Conservation (phyloP, 2,113 vertebrate species). For the Panthera leo region DNA sequence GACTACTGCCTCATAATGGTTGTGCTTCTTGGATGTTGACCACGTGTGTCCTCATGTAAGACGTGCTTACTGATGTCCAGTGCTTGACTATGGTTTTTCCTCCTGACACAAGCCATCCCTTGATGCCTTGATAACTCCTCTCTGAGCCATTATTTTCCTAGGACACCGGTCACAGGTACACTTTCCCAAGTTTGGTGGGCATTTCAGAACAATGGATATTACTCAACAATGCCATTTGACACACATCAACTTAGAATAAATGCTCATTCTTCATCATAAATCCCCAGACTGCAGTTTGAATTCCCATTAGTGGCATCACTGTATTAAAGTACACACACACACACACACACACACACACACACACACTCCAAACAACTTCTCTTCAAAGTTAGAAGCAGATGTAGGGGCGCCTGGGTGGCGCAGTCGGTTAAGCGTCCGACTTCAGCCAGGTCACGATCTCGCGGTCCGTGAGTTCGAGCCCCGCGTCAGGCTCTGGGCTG, state of each 20-base stretch:
- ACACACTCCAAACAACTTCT: constrained; percentile 39
- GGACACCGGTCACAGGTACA: not conserved
- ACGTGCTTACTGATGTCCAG: constrained; percentile 15
- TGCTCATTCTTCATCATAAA: constrained; percentile 74
- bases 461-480: too few species aligned
- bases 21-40: constrained; percentile 2
- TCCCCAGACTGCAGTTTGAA: constrained; percentile 72
- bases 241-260: constrained; percentile 59
- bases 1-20: not conserved
- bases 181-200: constrained; percentile 56
- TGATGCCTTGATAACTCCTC: constrained; percentile 59
- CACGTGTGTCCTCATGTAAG: not conserved
- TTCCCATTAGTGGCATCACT: constrained; percentile 68
- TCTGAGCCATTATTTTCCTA: constrained; percentile 54
- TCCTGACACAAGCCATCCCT: constrained; percentile 20
- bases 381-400: constrained; percentile 58
- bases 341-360: not conserved
- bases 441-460: too few species aligned
- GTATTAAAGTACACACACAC: constrained; percentile 58
- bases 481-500: too few species aligned
- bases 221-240: constrained; percentile 64
- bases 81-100: constrained; percentile 57
- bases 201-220: constrained; percentile 58
- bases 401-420: too few species aligned
- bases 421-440: too few species aligned